Evolutionary conservation across 2,888 invertebrate genomes (phyloP), one percentile per base, ranked within the genome.

Genomic region (Tiphia femorata): DNA sequence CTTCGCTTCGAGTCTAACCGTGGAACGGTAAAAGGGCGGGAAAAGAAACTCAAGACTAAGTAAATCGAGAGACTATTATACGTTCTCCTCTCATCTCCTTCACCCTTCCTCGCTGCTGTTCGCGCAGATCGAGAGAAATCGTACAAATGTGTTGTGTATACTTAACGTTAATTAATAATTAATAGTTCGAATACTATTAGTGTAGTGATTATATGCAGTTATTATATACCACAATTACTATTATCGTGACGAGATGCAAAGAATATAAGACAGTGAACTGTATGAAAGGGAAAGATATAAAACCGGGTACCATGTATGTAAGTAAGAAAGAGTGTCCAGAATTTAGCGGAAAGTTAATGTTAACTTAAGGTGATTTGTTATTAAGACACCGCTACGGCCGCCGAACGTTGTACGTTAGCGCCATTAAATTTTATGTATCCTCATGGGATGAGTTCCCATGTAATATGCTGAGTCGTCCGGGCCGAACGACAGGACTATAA

Each of bases 141-240:
- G 82, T 83, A 82, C 82, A 82, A 82, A 82, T 81, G 77, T 82
- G 79, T 81, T 82, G 82, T 81, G 80, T 82, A 83, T 82, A 82
- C 79, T 81, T 81, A 80, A 80, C 76, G 74, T 79, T 80, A 77
- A 79, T 76, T 76, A 70, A 77, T 76, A 77, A 75, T 75, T 72
- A 72, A 71, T 73, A 73, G 73, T 74, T 75, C 63, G 72, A 71
- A 71, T 72, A 72, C 56, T 73, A 76, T 65, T 75, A 75, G 68
- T 61, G 68, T 75, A 72, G 70, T 61, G 62, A 73, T 58, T 66
- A 65, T 68, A 70, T 61, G 64, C 70, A 70, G 67, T 74, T 70
- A 74, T 70, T 70, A 69, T 67, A 60, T 67, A 73, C 43, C 46
- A 69, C 47, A 61, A 71, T 69, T 63, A 54, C 40, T 68, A 68